Percentiles rank a stretch among this genome's conserved stretches.
phyloP scores from a whole-genome alignment of 2,797 vertebrate genomes.

The Austrolebias charrua region DNA sequence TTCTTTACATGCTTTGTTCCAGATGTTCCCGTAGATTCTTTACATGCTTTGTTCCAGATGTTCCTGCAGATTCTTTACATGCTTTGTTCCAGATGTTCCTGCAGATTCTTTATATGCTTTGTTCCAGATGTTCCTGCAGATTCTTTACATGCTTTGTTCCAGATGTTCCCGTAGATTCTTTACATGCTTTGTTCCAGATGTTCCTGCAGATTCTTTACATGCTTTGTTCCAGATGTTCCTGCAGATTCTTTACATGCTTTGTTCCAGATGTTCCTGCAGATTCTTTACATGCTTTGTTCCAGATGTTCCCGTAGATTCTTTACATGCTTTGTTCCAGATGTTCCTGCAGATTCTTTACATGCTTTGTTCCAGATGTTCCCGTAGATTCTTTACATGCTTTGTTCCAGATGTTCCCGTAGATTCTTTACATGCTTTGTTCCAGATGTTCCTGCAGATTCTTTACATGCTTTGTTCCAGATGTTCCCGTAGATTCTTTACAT shows the following conservation, averaged over 20 bases:
- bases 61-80: conserved; percentile 35
- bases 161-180: conserved; percentile 22
- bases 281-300: conserved; percentile 30
- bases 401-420: background rate
- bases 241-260: conserved; percentile 48
- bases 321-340: conserved; percentile 10
- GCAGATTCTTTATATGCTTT: conserved; percentile 37
- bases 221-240: background rate
- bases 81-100: background rate
- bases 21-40: conserved; percentile 22
- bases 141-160: conserved; percentile 30
- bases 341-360: conserved; percentile 35
- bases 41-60: conserved; percentile 10
- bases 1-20: conserved; percentile 30
- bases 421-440: conserved; percentile 30
- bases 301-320: conserved; percentile 22
- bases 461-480: conserved; percentile 10
- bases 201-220: conserved; percentile 35
- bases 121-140: background rate
- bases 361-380: background rate
- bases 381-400: conserved; percentile 34
- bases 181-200: conserved; percentile 10
- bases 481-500: conserved; percentile 35
- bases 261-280: conserved; percentile 9
- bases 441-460: conserved; percentile 22